Percentiles rank a stretch among this genome's conserved stretches.
phyloP scores from a whole-genome alignment of 2,113 vertebrate species.

The Mesoclemmys tuberculata region DNA sequence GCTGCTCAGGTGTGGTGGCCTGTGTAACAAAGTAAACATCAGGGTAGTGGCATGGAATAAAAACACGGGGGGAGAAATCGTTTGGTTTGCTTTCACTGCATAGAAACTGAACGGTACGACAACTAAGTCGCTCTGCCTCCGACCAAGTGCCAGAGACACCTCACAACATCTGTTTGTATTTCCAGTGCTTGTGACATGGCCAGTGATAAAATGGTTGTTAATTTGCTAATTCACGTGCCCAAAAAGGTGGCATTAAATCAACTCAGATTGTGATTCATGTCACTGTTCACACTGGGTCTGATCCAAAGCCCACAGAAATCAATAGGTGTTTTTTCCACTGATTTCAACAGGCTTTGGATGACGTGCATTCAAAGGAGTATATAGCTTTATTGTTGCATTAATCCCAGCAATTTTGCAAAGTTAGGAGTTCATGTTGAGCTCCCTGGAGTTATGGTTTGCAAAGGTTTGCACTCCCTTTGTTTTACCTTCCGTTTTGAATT shows the following conservation, averaged over 20 bases:
- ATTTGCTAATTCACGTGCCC: constrained; percentile 54
- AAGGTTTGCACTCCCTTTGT: background rate
- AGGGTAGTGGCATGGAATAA: constrained; percentile 14
- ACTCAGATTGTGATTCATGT: constrained; percentile 7
- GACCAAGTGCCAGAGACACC: constrained; percentile 51
- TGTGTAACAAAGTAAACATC: constrained; percentile 32
- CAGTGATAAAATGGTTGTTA: constrained; percentile 69
- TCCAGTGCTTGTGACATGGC: constrained; percentile 39
- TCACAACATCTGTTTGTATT: constrained; percentile 67
- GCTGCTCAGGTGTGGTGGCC: constrained; percentile 1
- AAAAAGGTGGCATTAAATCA: constrained; percentile 55
- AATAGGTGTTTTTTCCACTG: background rate
- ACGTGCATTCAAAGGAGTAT: background rate
- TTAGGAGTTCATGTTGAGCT: background rate
- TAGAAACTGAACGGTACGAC: constrained; percentile 48
- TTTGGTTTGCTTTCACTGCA: constrained; percentile 63
- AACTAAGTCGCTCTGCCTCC: constrained; percentile 37
- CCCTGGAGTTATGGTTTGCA: background rate
- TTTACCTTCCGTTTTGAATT: background rate
- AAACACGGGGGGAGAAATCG: constrained; percentile 22
- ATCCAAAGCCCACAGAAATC: constrained; percentile 30
- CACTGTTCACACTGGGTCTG: constrained; percentile 15
- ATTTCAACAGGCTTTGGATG: constrained; percentile 9
- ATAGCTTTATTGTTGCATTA: background rate
- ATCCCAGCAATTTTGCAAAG: constrained; percentile 5